Conservation (phyloP, 1,140 invertebrate species). For the Ceratitis capitata region DNA sequence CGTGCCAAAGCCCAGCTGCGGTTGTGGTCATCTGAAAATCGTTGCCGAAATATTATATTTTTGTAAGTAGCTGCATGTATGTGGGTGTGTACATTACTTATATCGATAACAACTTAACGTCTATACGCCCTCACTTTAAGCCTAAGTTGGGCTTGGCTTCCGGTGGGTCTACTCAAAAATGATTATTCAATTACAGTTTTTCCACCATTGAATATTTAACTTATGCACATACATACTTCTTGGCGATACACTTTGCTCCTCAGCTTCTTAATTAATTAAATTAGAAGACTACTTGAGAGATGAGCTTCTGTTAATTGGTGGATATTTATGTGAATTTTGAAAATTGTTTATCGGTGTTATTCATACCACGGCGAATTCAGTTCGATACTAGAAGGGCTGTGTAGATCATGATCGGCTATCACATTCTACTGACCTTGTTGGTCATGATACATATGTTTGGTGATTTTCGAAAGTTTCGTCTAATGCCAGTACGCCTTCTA, state of each 20-base stretch:
- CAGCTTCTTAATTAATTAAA: constrained; percentile 1
- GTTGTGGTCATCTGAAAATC: background rate
- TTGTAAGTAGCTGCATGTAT: background rate
- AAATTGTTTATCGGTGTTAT: no score
- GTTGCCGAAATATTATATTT: background rate
- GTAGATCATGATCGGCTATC: no score
- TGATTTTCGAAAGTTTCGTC: no score
- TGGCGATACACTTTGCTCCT: background rate
- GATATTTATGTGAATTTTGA: background rate
- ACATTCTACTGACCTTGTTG: no score
- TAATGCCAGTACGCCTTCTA: no score
- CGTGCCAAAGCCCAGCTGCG: constrained; percentile 11
- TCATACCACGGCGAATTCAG: no score
- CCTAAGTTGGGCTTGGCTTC: background rate
- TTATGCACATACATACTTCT: background rate
- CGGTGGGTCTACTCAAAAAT: background rate
- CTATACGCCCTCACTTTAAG: background rate
- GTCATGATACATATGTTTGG: no score
- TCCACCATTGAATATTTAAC: background rate
- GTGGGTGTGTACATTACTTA: background rate
- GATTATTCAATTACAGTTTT: constrained; percentile 33
- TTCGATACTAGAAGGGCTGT: no score
- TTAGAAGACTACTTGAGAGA: background rate
- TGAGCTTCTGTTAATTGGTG: background rate
- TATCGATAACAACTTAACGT: background rate